Percentiles rank a stretch among this genome's conserved stretches.
Evolutionary conservation across 2,113 vertebrate genomes (phyloP).

Genomic region (Todiramphus chloris): DNA sequence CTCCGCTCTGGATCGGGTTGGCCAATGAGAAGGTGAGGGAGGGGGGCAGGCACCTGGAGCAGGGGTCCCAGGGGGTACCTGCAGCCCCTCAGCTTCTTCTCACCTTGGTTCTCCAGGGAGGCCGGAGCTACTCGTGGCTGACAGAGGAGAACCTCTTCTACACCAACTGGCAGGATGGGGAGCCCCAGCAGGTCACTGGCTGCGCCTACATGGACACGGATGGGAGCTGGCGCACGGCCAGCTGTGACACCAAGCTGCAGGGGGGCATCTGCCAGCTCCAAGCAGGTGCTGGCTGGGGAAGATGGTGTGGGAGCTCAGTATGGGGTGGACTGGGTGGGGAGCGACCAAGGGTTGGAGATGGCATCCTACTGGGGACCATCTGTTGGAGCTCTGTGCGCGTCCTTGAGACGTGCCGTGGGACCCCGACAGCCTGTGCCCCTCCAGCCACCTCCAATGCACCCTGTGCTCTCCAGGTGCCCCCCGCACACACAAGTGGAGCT

Average conservation of each 20-base stretch:
- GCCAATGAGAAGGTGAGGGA: conserved; percentile 85
- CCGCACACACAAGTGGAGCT: conserved; percentile 77
- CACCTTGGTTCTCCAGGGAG: conserved; percentile 66
- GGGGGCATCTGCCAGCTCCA: conserved; percentile 86
- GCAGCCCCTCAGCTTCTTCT: neutral
- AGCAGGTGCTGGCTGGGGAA: conserved; percentile 57
- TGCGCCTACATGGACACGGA: conserved; percentile 87
- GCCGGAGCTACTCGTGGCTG: conserved; percentile 86
- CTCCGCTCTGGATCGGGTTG: conserved; percentile 89
- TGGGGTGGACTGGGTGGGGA: fast-evolving
- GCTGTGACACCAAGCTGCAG: conserved; percentile 85
- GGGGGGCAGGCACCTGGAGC: fast-evolving
- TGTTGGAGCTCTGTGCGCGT: neutral
- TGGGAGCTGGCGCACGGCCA: conserved; percentile 84
- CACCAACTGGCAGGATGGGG: conserved; percentile 86
- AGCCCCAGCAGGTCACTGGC: conserved; percentile 82
- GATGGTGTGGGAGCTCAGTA: fast-evolving
- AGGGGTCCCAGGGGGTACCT: fast-evolving
- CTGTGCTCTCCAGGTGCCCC: conserved; percentile 35
- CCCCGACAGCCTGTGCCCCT: fast-evolving
- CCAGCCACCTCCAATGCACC: neutral
- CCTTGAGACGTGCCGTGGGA: too few species aligned
- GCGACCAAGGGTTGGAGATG: neutral
- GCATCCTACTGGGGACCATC: neutral
- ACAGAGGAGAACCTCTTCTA: conserved; percentile 82